phyloP scores from a whole-genome alignment of 2,888 invertebrate genomes.

The Macrosoma leucophasiata region DNA sequence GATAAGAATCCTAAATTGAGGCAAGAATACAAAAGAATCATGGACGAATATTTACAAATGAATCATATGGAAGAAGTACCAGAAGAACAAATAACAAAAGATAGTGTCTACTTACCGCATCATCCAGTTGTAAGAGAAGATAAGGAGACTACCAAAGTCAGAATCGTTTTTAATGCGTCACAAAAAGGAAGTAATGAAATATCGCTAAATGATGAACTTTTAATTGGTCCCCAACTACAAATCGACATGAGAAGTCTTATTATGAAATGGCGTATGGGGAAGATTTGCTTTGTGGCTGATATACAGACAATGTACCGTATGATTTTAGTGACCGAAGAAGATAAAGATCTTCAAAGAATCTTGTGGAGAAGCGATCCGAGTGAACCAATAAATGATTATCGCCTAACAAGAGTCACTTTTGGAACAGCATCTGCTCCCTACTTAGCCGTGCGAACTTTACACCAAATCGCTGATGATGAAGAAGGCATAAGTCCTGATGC shows the following conservation, averaged over 20 bases:
- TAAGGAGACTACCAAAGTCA: slow-evolving; percentile 1
- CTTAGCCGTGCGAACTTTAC: slow-evolving; percentile 16
- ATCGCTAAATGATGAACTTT: slow-evolving; percentile 22
- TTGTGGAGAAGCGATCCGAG: slow-evolving; percentile 12
- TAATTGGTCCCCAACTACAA: slow-evolving; percentile 24
- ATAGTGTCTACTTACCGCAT: slow-evolving; percentile 20
- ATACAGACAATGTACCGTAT: slow-evolving; percentile 10
- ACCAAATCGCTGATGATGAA: slow-evolving; percentile 13
- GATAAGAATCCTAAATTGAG: slow-evolving; percentile 3
- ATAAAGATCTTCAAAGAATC: slow-evolving; percentile 17
- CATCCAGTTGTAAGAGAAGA: slow-evolving; percentile 1
- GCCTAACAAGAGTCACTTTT: slow-evolving; percentile 23
- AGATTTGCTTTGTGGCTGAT: slow-evolving; percentile 22
- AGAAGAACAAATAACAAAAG: not conserved
- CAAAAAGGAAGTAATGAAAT: slow-evolving; percentile 3
- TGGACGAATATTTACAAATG: slow-evolving; percentile 4
- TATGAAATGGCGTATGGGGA: slow-evolving; percentile 3
- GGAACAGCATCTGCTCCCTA: slow-evolving; percentile 25
- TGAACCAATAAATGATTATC: slow-evolving; percentile 11
- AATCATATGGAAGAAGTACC: slow-evolving; percentile 6
- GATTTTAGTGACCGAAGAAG: slow-evolving; percentile 5
- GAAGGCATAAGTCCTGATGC: slow-evolving; percentile 7
- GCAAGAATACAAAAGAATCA: slow-evolving; percentile 5
- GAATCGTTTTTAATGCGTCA: slow-evolving; percentile 1
- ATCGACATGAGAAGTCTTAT: slow-evolving; percentile 12